A percentile compares a stretch with the other conserved stretches of the same genome.
Conservation (phyloP, 2,797 vertebrate species). For the Galaxias olidus region DNA sequence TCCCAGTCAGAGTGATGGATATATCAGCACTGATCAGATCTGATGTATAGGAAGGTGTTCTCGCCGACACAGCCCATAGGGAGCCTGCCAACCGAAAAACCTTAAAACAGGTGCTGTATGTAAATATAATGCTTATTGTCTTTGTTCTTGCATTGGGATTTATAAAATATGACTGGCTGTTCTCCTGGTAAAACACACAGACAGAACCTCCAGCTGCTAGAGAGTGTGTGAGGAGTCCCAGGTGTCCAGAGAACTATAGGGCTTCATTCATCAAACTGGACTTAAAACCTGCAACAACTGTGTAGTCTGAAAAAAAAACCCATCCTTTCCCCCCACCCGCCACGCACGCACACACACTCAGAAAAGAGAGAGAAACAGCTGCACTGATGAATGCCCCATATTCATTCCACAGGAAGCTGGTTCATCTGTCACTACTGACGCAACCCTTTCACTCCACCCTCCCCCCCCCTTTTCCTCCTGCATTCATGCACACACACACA, state of each 20-base stretch:
- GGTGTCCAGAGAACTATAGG: slow-evolving; percentile 61
- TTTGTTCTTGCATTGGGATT: too few species aligned
- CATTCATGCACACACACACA: slow-evolving; percentile 36
- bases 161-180: too few species aligned
- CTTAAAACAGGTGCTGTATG: too few species aligned
- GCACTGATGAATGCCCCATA: slow-evolving; percentile 72
- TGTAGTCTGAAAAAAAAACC: slow-evolving; percentile 47
- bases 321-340: slow-evolving; percentile 16
- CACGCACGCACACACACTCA: slow-evolving; percentile 28
- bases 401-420: slow-evolving; percentile 70
- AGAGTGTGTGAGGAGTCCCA: slow-evolving; percentile 54
- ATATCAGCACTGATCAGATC: too few species aligned
- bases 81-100: too few species aligned
- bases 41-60: too few species aligned
- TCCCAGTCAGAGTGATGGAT: too few species aligned
- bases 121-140: too few species aligned
- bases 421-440: slow-evolving; percentile 71
- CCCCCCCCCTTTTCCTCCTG: slow-evolving; percentile 17
- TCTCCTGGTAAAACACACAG: background rate
- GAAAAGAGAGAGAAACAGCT: slow-evolving; percentile 63
- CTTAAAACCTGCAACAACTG: slow-evolving; percentile 62
- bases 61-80: too few species aligned
- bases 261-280: slow-evolving; percentile 69
- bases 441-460: slow-evolving; percentile 64
- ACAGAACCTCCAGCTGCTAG: slow-evolving; percentile 48